A percentile compares a stretch with the other conserved stretches of the same genome.
These are phyloP conservation scores for Euclidia mi DNA, from an alignment of 2,888 invertebrate species.

Conservation along the genomic window DNA sequence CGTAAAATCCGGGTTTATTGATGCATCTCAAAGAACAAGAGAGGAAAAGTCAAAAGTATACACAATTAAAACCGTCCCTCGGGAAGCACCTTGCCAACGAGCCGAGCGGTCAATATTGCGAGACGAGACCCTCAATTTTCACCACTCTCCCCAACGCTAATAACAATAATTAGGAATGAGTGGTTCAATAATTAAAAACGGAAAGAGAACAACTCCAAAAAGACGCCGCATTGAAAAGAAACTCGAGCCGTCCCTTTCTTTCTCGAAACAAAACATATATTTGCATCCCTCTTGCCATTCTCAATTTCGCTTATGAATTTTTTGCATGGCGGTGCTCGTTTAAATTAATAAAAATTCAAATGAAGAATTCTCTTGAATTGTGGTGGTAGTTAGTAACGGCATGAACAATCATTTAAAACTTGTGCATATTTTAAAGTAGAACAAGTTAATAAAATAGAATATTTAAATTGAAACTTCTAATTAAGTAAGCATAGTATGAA, in stretches of 20 bases:
- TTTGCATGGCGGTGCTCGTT: slow-evolving; percentile 69
- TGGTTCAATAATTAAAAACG: slow-evolving; percentile 91
- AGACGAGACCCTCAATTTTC: slow-evolving; percentile 88
- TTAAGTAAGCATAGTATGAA: too few relatives aligned
- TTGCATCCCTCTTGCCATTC: slow-evolving; percentile 69
- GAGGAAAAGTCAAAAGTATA: slow-evolving; percentile 86
- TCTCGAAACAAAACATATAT: slow-evolving; percentile 50
- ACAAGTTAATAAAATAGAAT: not conserved
- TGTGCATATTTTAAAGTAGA: slow-evolving; percentile 13
- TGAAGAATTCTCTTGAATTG: slow-evolving; percentile 63
- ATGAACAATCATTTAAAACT: slow-evolving; percentile 46
- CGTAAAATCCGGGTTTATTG: slow-evolving; percentile 87
- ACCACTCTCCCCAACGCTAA: slow-evolving; percentile 89
- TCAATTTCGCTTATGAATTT: slow-evolving; percentile 81
- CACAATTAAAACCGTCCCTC: slow-evolving; percentile 86
- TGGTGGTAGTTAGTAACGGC: slow-evolving; percentile 53
- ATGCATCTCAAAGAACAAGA: slow-evolving; percentile 86
- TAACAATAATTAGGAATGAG: slow-evolving; percentile 91
- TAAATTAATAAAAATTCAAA: slow-evolving; percentile 83
- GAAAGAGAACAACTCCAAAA: slow-evolving; percentile 88
- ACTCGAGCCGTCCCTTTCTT: slow-evolving; percentile 65
- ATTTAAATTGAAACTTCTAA: too few relatives aligned
- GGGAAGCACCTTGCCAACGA: slow-evolving; percentile 74
- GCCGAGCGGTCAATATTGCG: slow-evolving; percentile 88
- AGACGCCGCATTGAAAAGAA: slow-evolving; percentile 75